Base-by-base conservation (phyloP, 2,888 invertebrate species). In the Maniola hyperantus region DNA sequence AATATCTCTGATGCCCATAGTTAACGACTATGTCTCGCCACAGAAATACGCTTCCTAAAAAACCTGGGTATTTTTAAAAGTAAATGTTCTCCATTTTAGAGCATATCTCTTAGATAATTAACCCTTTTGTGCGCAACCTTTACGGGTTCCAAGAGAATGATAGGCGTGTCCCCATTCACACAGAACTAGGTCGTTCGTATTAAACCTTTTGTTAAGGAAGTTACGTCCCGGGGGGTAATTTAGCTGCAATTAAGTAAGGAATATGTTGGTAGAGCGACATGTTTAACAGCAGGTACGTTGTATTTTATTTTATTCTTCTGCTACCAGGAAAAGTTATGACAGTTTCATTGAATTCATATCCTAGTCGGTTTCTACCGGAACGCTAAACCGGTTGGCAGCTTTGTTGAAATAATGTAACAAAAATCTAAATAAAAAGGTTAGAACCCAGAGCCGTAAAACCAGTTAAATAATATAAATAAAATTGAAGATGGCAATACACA, bases 131-230 rank as follows among this genome's bases (percentile, higher is more conserved):
- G 51, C 44, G 46, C 46, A 60, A 48, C 36, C 61, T 50, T 60
- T 50, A 34, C 48, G 6, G 20, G 20, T 18, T 51, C 66, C 69
- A 51, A 66, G 66, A 64, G 64, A 69, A 69, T 69, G 64, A 66
- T 64, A 64, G 69, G 64, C 66, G 66, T 66, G 64, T 61, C 66
- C 51, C 44, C 60, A 57, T 66, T 64, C 55, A 64, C 55, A 64
- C 64, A 66, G 50, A 69, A 69, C 66, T 69, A 46, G 69, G 69
- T 66, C 69, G 64, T 64, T 69, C 60, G 66, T 69, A 69, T 64
- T 58, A 48, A 48, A 66, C 66, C 57, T 69, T 66, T 57, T 61
- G 50, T 61, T 1, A 57, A 59, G 33, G 36, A 34, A 54, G 50
- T 15, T 60, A 2, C 57, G 50, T 48, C 60, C n/a, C 44, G 59